Evolutionary conservation across 2,888 invertebrate genomes (phyloP), one percentile per base, ranked within the genome.

Genomic region (Dasypogon diadema): DNA sequence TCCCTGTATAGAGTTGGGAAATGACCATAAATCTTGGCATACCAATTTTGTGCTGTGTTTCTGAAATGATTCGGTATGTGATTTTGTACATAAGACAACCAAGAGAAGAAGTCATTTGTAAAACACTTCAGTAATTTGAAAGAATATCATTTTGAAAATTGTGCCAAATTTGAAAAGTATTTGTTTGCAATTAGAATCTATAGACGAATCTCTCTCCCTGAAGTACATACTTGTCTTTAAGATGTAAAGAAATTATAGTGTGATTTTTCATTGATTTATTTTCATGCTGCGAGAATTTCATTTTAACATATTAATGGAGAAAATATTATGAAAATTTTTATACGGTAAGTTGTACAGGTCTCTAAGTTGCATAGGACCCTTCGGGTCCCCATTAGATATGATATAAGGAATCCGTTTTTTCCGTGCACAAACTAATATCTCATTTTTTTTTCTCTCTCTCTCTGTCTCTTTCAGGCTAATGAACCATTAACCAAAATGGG

Each of bases 401-500:
- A 30, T 30, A 5, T 30, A 5, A 30, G 3, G 30, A 30, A 8
- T 30, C 8, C 8, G 30, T 30, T 30, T 30, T 30, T 30, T 30
- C 8, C 8, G 8, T 30, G 30, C 8, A 3, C 3, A 30, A 30
- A 30, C 30, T 8, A 30, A 30, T 30, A 30, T 30, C 4, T 3
- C 14, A 24, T 58, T 74, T 12, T 48, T 30, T 30, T 30, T 30
- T 30, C 30, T n/a, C n/a, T n/a, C n/a, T n/a, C n/a, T n/a, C n/a
- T n/a, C 30, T 22, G 14, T 77, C 60, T 78, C n/a, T 63, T 63
- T 8, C 65, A 65, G 94, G 93, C 92, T 83, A 92, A 92, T 88
- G 92, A 93, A 88, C 94, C 94, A 80, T 90, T 94, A 85, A 94
- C 92, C 82, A 91, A 91, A 86, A 91, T 92, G 83, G 92, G 92